phyloP scores from a whole-genome alignment of 2,797 vertebrate genomes.

The Epinephelus coioides region DNA sequence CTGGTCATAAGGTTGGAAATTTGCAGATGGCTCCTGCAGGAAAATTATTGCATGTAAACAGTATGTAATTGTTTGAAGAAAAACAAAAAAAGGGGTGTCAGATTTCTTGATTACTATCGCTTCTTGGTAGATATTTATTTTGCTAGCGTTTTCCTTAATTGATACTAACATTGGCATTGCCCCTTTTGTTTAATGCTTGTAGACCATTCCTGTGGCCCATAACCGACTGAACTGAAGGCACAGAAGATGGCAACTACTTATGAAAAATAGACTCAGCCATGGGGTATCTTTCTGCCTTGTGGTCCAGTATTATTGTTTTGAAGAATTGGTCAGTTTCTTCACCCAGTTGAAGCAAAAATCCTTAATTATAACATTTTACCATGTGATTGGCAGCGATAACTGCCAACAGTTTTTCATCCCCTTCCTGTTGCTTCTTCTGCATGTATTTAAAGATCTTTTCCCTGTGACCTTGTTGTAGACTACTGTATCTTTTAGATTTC shows the following conservation, averaged over 20 bases:
- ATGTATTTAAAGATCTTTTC: constrained; percentile 39
- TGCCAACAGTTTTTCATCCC: constrained; percentile 1
- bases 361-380: not conserved
- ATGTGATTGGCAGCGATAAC: constrained; percentile 33
- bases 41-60: not conserved
- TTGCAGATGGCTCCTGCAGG: constrained; percentile 40
- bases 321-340: constrained; percentile 35
- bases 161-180: constrained; percentile 59
- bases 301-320: constrained; percentile 67
- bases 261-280: constrained; percentile 39
- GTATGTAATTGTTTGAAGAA: not conserved
- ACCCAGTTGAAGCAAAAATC: constrained; percentile 18
- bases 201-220: constrained; percentile 42
- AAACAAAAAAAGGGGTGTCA: constrained; percentile 57
- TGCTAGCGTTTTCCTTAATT: constrained; percentile 41
- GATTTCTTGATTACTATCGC: constrained; percentile 48
- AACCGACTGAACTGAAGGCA: constrained; percentile 39
- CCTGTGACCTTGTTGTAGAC: constrained; percentile 63
- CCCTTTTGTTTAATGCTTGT: constrained; percentile 47
- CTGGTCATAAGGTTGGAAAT: constrained; percentile 71
- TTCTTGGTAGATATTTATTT: constrained; percentile 47
- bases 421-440: constrained; percentile 68
- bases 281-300: constrained; percentile 65
- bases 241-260: constrained; percentile 65
- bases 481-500: constrained; percentile 45